Evolutionary conservation across 2,888 invertebrate genomes (phyloP).

Genomic region (Polymixis lichenea): DNA sequence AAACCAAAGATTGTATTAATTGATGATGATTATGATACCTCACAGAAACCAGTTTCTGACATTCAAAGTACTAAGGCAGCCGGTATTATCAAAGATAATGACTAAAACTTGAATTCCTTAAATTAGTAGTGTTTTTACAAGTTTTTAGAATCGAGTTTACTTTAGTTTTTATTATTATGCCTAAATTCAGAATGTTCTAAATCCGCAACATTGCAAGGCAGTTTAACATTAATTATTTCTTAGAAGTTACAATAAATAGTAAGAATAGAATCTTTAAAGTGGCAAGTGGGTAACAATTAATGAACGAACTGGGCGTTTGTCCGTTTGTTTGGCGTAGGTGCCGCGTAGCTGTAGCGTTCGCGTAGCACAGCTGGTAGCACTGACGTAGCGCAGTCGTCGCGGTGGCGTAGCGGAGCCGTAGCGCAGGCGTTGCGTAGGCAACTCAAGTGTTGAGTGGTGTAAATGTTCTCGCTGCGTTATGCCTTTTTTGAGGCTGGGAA

Average conservation of each 20-base stretch:
- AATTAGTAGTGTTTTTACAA: neutral
- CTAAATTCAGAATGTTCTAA: neutral
- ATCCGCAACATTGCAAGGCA: neutral
- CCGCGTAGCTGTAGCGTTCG: neutral
- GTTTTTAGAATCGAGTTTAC: neutral
- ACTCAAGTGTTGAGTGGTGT: slow-evolving; percentile 3
- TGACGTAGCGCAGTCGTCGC: neutral
- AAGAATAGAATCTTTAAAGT: no score
- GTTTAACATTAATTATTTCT: neutral
- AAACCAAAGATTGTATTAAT: slow-evolving; percentile 51
- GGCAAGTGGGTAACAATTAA: neutral
- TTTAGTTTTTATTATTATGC: neutral
- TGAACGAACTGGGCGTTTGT: neutral
- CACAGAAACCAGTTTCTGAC: slow-evolving; percentile 42
- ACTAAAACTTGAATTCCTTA: slow-evolving; percentile 2
- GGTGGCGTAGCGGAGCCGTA: neutral
- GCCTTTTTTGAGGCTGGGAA: no score
- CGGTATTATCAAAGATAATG: neutral
- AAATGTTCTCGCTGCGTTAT: slow-evolving; percentile 2
- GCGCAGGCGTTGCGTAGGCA: neutral
- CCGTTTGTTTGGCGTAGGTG: neutral
- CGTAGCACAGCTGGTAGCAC: neutral
- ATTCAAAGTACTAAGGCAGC: slow-evolving; percentile 23
- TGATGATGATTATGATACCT: slow-evolving; percentile 38
- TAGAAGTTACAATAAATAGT: neutral